phyloP scores from a whole-genome alignment of 2,113 vertebrate genomes.

The Alligator mississippiensis region DNA sequence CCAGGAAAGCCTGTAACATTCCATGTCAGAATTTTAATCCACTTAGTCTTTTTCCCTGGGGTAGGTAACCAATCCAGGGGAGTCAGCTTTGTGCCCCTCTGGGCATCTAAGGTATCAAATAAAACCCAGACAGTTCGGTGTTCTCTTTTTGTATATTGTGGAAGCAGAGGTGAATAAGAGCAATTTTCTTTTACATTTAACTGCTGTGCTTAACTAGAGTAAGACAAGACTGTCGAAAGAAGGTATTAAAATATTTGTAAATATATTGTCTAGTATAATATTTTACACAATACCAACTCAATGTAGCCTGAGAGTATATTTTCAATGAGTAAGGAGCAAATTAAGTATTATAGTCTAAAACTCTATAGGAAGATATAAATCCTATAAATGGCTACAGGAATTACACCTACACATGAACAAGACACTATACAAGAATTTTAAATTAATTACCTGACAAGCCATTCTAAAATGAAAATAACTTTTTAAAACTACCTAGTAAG shows the following conservation, averaged over 20 bases:
- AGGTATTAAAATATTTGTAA: background rate
- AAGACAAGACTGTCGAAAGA: background rate
- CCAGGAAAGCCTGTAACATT: constrained; percentile 30
- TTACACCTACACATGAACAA: constrained; percentile 1
- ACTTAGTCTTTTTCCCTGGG: constrained; percentile 16
- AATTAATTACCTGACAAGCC: constrained; percentile 47
- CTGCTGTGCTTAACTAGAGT: background rate
- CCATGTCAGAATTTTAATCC: constrained; percentile 66
- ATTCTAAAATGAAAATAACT: constrained; percentile 3
- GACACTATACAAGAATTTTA: constrained; percentile 22
- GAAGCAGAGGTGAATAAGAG: background rate
- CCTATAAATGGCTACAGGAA: constrained; percentile 21
- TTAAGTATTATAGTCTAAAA: background rate
- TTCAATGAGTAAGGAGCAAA: background rate
- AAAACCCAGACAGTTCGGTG: constrained; percentile 1
- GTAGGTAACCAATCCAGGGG: constrained; percentile 48
- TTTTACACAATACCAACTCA: background rate
- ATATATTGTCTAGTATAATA: background rate
- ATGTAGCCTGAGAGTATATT: background rate
- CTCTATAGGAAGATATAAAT: constrained; percentile 37
- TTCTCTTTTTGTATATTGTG: background rate
- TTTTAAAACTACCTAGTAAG: background rate
- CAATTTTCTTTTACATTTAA: background rate
- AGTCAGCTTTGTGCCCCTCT: constrained; percentile 24
- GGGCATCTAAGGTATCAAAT: constrained; percentile 38